Base-by-base conservation (phyloP, 2,888 invertebrate species). In the Oegoconia quadripuncta region DNA sequence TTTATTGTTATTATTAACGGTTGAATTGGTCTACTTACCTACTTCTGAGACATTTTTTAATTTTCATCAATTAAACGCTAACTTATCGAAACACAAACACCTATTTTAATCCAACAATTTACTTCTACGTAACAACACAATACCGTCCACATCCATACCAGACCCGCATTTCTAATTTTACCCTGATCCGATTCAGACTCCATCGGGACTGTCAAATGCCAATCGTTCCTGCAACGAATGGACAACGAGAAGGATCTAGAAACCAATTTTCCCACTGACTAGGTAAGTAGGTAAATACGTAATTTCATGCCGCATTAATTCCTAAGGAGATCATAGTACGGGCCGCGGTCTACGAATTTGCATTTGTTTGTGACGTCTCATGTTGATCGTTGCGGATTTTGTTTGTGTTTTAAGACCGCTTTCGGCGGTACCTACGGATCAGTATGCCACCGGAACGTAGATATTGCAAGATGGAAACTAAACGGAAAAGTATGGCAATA, bases 281-380 rank as follows among this genome's bases (percentile, higher is more conserved):
- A 79, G 74, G 67, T 81, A 80, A 77, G 79, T 78, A 80, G 82
- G 82, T 79, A 80, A 81, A 80, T 73, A 79, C 73, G 79, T 80
- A 78, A 83, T 83, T 83, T 82, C 81, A 80, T 70, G 81, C 57
- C 64, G 64, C 73, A 76, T 82, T 81, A 76, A 78, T 74, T 74
- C 68, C 64, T 55, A 61, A 37, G 37, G 22, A 37, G 41, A 42
- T 42, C 41, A 42, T 34, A 31, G 37, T 29, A 30, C 34, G 17
- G 9, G 14, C 39, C 32, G 41, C 31, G 41, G 41, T 31, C 34
- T 18, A 37, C 35, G 35, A 39, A 42, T 42, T 46, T 40, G 46
- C 42, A 46, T 46, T 46, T 42, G 29, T 40, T 46, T 46, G 42
- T 40, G 42, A 32, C 40, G 35, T 30, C 35, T 18, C 30, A 31